Base-by-base conservation (phyloP, 2,888 invertebrate species). In the Coenonympha arcania region DNA sequence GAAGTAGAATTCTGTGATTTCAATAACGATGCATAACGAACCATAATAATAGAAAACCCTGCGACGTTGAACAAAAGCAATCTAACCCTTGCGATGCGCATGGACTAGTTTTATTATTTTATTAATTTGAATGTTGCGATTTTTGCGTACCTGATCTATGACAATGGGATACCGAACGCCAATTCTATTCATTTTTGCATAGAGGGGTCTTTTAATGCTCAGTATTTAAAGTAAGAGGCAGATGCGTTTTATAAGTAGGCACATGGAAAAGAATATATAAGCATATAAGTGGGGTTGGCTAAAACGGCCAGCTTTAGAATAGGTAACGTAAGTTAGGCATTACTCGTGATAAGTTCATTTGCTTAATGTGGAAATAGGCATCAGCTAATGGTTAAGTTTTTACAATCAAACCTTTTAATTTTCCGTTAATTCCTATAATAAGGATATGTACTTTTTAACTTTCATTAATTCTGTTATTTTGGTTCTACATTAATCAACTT, bases 61-160 rank as follows among this genome's bases (percentile, higher is more conserved):
- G 43, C 37, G 24, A 43, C 15, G 40, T 11, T 22, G 40, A 59
- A 61, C 57, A 61, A 60, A 56, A 43, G 61, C 24, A 15, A 63
- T 60, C 68, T 74, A 82, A 84, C 82, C 84, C 85, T 81, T 78
- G 56, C 71, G 64, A 68, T 64, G 69, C 68, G 64, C 66, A 67
- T 67, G 70, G 52, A 73, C 76, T 68, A 76, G 71, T 78, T 79
- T 78, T 77, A 79, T 79, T 80, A 77, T 81, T 79, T 78, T 76
- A 81, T 78, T 79, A 83, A 86, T 86, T 83, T 83, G 80, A 85
- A 84, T 83, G 86, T 86, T 79, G 81, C 86, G 65, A 79, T 78
- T 84, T 77, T 81, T 74, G 72, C 74, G 73, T 78, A 85, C 85
- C 85, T 86, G 86, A 75, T 71, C 67, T 71, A 69, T 71, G 63